phyloP scores from a whole-genome alignment of 2,797 vertebrate species.

The Prionace glauca region DNA sequence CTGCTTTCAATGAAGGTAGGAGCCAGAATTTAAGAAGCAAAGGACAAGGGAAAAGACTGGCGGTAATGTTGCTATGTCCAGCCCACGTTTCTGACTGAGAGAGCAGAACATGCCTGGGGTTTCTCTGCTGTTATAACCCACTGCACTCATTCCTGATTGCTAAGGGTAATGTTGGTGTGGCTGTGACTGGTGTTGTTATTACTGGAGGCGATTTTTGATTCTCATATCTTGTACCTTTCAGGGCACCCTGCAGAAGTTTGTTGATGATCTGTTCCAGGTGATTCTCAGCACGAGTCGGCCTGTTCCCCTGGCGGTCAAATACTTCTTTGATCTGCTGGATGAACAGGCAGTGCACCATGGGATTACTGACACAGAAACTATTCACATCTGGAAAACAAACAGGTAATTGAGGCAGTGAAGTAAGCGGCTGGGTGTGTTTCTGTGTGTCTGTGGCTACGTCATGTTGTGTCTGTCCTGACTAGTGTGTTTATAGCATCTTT shows the following conservation, averaged over 20 bases:
- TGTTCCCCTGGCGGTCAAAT: conserved; percentile 88
- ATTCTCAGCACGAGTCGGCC: conserved; percentile 90
- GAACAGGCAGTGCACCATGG: conserved; percentile 81
- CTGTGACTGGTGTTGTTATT: background rate
- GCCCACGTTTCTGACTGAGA: background rate
- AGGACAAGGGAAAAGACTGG: too few relatives aligned
- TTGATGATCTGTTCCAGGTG: conserved; percentile 90
- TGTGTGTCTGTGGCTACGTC: background rate
- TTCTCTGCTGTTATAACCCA: background rate
- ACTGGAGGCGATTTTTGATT: background rate
- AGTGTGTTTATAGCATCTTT: background rate
- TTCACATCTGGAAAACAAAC: conserved; percentile 98
- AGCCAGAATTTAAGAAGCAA: background rate
- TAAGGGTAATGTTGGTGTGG: background rate
- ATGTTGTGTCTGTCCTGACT: background rate
- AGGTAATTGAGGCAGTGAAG: conserved; percentile 61
- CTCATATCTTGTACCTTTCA: conserved; percentile 44
- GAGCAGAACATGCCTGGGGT: background rate
- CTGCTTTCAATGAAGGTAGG: conserved; percentile 94
- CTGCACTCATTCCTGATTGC: background rate
- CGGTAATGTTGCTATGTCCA: background rate
- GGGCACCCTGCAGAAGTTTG: conserved; percentile 96
- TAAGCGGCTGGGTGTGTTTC: background rate
- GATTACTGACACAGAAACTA: conserved; percentile 83
- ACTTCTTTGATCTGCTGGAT: conserved; percentile 93